Evolutionary conservation across 53 echinoderm and acorn worm genomes (phyloP).

Genomic region (Apostichopus leukothele): DNA sequence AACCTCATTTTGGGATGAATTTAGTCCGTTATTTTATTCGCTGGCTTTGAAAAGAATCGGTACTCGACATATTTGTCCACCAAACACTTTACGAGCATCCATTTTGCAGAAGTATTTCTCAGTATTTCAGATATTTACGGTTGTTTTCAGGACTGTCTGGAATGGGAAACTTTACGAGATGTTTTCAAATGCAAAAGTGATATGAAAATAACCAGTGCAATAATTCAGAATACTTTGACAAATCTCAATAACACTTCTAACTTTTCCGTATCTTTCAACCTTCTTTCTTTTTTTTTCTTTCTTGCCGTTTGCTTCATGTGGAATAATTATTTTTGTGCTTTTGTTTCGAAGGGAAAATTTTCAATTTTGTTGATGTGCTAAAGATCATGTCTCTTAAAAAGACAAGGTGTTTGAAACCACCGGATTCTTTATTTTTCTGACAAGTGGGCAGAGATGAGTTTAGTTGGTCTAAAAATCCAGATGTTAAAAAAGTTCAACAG

Average conservation of each 20-base stretch:
- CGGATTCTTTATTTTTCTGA: background rate
- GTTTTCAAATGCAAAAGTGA: too few relatives aligned
- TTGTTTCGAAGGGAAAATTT: background rate
- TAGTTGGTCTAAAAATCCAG: slow-evolving; percentile 38
- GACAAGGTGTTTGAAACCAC: slow-evolving; percentile 15
- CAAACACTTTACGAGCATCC: too few relatives aligned
- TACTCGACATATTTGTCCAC: too few relatives aligned
- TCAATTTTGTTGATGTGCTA: background rate
- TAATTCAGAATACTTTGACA: background rate
- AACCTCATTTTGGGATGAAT: too few relatives aligned
- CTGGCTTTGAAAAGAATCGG: too few relatives aligned
- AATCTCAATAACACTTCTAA: background rate
- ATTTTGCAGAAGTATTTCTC: too few relatives aligned
- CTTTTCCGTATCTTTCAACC: background rate
- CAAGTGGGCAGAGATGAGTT: background rate
- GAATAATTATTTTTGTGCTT: background rate
- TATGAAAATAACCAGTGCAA: background rate
- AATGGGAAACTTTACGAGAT: too few relatives aligned
- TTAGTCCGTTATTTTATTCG: too few relatives aligned
- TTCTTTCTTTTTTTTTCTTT: background rate
- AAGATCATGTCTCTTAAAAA: slow-evolving; percentile 13
- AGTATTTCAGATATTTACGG: too few relatives aligned
- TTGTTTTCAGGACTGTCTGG: too few relatives aligned
- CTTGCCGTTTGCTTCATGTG: background rate
- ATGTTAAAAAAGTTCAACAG: background rate